Conservation (phyloP, 1,140 invertebrate genomes). For the Nebria ingens region DNA sequence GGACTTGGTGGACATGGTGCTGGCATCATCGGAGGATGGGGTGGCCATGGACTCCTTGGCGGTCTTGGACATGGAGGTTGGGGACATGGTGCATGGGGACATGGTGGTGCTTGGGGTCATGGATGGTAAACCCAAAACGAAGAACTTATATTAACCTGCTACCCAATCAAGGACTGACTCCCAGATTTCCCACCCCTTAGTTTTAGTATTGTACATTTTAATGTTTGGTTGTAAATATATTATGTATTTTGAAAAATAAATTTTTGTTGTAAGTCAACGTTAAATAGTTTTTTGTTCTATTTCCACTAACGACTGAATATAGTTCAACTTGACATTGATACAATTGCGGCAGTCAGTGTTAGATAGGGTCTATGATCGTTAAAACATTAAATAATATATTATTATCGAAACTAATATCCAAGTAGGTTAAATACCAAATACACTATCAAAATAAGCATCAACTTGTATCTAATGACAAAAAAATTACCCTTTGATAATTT, state of each 20-base stretch:
- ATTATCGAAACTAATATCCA: too few relatives aligned
- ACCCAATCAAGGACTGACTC: neutral
- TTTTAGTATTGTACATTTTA: conserved; percentile 4
- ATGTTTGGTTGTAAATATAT: conserved; percentile 8
- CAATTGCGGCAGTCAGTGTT: too few relatives aligned
- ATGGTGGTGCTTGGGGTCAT: neutral
- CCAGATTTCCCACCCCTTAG: neutral
- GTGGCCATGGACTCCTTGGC: neutral
- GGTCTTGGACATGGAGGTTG: neutral
- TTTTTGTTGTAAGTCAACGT: neutral
- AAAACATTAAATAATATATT: too few relatives aligned
- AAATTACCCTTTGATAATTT: too few relatives aligned
- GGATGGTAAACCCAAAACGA: neutral
- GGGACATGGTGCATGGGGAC: neutral
- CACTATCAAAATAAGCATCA: too few relatives aligned
- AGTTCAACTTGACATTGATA: too few relatives aligned
- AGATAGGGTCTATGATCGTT: too few relatives aligned
- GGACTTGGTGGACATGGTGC: neutral
- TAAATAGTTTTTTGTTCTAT: too few relatives aligned
- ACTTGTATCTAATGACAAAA: too few relatives aligned
- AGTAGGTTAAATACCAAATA: too few relatives aligned
- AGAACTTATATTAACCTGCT: neutral
- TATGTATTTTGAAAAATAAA: neutral
- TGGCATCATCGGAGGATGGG: neutral
- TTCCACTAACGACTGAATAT: too few relatives aligned